Evolutionary conservation across 2,113 vertebrate genomes (phyloP).

Genomic region (Electrona antarctica): DNA sequence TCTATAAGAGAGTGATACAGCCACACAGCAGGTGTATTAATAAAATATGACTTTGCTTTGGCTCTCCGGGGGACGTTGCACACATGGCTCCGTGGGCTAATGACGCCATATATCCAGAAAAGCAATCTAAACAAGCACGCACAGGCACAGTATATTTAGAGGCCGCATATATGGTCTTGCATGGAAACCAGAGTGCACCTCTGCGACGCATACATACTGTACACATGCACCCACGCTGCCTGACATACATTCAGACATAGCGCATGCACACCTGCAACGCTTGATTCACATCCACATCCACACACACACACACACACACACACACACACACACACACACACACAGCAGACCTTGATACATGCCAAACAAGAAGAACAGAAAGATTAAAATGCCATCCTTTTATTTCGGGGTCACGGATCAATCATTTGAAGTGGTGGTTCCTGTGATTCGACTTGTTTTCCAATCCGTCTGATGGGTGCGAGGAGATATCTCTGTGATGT

Average conservation of each 20-base stretch:
- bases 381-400: conserved; percentile 70
- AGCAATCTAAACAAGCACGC: conserved; percentile 49
- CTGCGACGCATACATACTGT: conserved; percentile 17
- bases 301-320: too few relatives aligned
- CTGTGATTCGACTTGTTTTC: conserved; percentile 65
- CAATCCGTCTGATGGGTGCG: conserved; percentile 58
- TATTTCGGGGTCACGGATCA: conserved; percentile 63
- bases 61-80: conserved; percentile 37
- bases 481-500: conserved; percentile 68
- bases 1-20: conserved; percentile 59
- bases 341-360: conserved; percentile 41
- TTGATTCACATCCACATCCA: conserved; percentile 29
- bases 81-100: conserved; percentile 38
- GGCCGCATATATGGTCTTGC: conserved; percentile 18
- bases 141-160: conserved; percentile 25
- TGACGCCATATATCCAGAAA: conserved; percentile 48
- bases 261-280: conserved; percentile 25
- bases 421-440: conserved; percentile 68
- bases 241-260: conserved; percentile 8
- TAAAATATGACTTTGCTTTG: conserved; percentile 66
- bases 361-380: conserved; percentile 46
- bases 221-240: neutral
- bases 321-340: too few relatives aligned
- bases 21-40: conserved; percentile 61
- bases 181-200: neutral